Base-by-base conservation (phyloP, 2,113 vertebrate genomes). In the Verasper variegatus region DNA sequence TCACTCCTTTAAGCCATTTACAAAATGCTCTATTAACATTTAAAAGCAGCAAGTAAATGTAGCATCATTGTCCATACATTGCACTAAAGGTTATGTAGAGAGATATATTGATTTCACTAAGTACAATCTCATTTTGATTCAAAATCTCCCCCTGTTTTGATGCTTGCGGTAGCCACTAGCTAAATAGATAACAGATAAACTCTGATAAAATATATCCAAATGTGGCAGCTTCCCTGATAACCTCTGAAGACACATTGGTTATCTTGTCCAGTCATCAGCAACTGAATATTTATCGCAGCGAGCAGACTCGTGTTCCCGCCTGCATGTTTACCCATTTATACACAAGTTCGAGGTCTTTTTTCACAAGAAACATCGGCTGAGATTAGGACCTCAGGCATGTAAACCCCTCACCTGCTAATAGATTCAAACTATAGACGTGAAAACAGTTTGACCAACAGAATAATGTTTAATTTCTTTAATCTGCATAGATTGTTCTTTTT, bases 141-240 rank as follows among this genome's bases (percentile, higher is more conserved):
- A 84, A 92, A 91, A 92, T 87, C 89, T 88, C 74, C 64, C 54
- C 78, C 78, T 83, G 78, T 88, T 88, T 68, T 84, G 88, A 92
- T 93, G 58, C 92, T 91, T 88, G 81, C 76, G 52, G 89, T 91
- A 89, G 92, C 92, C 91, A 92, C 91, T 87, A 92, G 91, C 91
- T 80, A 93, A 91, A 89, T 89, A 91, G 93, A 94, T 95, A 93
- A 93, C 91, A 93, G 94, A 94, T 94, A 91, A 92, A 92, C 84
- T 85, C 87, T 91, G 93, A 94, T 94, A 95, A 93, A 95, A 93
- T 92, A 93, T 94, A 94, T 93, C 92, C 90, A 92, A 95, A 94
- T 94, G 91, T 94, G 92, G 90, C 90, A 92, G 88, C 71, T 80
- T 88, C 63, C 64, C 87, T 24, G 94, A 95, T 95, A 94, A 95